Evolutionary conservation across 2,888 invertebrate genomes (phyloP), one percentile per base, ranked within the genome.

Genomic region (Acrobasis repandana): DNA sequence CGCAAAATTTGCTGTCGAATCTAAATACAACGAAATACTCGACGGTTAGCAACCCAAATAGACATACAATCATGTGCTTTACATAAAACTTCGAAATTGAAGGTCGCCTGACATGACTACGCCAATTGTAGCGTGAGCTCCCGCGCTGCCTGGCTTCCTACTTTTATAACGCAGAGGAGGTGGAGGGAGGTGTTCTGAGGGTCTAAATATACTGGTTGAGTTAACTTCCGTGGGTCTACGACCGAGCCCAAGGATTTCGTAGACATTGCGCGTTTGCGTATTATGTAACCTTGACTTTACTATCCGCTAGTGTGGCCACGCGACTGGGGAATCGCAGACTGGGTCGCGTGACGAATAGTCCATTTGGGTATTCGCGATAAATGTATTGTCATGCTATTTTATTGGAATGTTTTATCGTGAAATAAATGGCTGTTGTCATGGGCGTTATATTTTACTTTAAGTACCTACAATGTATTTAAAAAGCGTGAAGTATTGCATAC

Each of bases 201-300:
- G 63, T 79, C 87, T 68, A 18, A 57, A 69, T 79, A 77, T 14
- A 58, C 67, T 83, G 85, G 89, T 65, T 74, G 77, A 52, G 52
- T 63, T 65, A 65, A 86, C 86, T 90, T 91, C 90, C 90, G 90
- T 76, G 79, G 88, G 88, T 86, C 86, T 81, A 67, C 76, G 88
- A 83, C 87, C 90, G 84, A 63, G 58, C 64, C 72, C 85, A 90
- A 91, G 90, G 91, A 85, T 88, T 83, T 85, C 77, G 81, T 83
- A 86, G 86, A 75, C 74, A 68, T 74, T 74, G 77, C 77, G 70
- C 74, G 80, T 83, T 82, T 83, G 84, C 80, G 83, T 77, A 77
- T 67, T 66, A 63, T 67, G 63, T 79, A 85, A 88, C 91, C 90
- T 91, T 91, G 88, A 79, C 77, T 82, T 78, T 81, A 81, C 85